Percentiles rank a stretch among this genome's conserved stretches.
Evolutionary conservation across 2,113 vertebrate genomes (phyloP).

Genomic region (Corythoichthys intestinalis): DNA sequence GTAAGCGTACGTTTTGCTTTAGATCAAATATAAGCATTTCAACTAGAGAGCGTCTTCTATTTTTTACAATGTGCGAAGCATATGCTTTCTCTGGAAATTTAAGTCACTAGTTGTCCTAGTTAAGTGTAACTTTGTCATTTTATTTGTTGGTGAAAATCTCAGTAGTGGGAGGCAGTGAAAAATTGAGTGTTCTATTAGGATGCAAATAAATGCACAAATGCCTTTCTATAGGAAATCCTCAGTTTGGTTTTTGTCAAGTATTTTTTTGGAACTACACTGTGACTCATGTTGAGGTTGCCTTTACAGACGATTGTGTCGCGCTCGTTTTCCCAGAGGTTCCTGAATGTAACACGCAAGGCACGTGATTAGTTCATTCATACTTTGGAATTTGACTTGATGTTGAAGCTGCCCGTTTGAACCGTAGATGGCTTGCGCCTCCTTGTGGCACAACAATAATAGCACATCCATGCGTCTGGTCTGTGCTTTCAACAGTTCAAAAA

Average conservation of each 20-base stretch:
- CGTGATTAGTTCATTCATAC: slow-evolving; percentile 17
- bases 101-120: too few relatives aligned
- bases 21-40: too few relatives aligned
- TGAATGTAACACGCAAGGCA: slow-evolving; percentile 61
- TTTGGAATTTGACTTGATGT: background rate
- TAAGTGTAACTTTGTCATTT: too few relatives aligned
- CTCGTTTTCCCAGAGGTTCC: slow-evolving; percentile 26
- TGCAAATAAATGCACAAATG: background rate
- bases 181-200: background rate
- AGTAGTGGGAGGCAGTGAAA: background rate
- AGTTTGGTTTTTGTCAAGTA: background rate
- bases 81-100: too few relatives aligned
- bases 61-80: too few relatives aligned
- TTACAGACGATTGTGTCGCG: slow-evolving; percentile 45
- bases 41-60: too few relatives aligned
- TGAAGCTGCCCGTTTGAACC: background rate
- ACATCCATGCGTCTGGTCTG: slow-evolving; percentile 36
- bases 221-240: background rate
- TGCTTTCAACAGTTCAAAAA: slow-evolving; percentile 26
- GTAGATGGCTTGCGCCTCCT: slow-evolving; percentile 33
- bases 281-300: slow-evolving; percentile 63
- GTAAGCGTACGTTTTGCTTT: too few relatives aligned
- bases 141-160: background rate
- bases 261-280: slow-evolving; percentile 58
- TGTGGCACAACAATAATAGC: slow-evolving; percentile 41